phyloP scores from a whole-genome alignment of 2,888 invertebrate species.

The Embidobia sp. region DNA sequence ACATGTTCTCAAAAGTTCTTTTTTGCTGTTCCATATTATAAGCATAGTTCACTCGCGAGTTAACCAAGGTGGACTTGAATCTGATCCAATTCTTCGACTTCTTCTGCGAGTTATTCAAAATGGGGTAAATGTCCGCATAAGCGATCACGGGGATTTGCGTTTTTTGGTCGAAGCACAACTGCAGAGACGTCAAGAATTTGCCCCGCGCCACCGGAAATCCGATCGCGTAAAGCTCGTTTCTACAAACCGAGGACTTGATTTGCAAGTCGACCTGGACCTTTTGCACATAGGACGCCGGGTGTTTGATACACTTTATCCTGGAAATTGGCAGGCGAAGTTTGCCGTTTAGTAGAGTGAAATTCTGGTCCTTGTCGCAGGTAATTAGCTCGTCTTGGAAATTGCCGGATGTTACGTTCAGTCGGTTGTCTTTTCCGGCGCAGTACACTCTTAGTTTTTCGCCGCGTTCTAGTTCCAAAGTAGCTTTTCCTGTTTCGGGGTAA shows the following conservation, averaged over 20 bases:
- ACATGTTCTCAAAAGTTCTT: too few species aligned
- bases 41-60: too few species aligned
- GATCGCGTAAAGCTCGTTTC: slow-evolving; percentile 11
- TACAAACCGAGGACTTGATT: slow-evolving; percentile 11
- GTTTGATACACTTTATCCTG: slow-evolving; percentile 16
- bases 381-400: background rate
- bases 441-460: slow-evolving; percentile 20
- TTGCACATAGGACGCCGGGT: slow-evolving; percentile 24
- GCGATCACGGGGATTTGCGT: slow-evolving; percentile 23
- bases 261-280: background rate
- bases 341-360: background rate
- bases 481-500: slow-evolving; percentile 23
- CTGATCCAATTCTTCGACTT: slow-evolving; percentile 6
- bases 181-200: slow-evolving; percentile 18
- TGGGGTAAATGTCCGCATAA: slow-evolving; percentile 16
- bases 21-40: too few species aligned
- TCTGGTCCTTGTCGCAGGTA: slow-evolving; percentile 1
- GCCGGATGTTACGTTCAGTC: slow-evolving; percentile 18
- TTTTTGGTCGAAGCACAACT: slow-evolving; percentile 17
- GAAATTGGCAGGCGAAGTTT: background rate
- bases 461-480: background rate
- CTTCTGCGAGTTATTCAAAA: slow-evolving; percentile 13
- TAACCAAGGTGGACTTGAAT: slow-evolving; percentile 25
- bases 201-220: slow-evolving; percentile 7
- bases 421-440: slow-evolving; percentile 28